Conservation (phyloP, 2,888 invertebrate species). For the Linnaemya vulpina region DNA sequence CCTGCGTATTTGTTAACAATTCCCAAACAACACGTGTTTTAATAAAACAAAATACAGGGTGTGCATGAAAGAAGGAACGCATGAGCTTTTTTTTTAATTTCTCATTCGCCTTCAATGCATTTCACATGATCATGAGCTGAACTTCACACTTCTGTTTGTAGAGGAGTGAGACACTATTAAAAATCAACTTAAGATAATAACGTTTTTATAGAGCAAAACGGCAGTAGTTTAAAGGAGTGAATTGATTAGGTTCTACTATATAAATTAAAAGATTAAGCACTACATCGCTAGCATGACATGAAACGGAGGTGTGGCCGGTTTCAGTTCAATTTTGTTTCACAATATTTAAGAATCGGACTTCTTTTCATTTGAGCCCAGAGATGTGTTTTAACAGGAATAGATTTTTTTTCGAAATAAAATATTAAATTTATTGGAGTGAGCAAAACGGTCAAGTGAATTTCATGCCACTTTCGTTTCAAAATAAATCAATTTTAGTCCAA, state of each 20-base stretch:
- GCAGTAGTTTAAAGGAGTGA: conserved; percentile 9
- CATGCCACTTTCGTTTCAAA: too few species aligned
- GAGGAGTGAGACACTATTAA: conserved; percentile 22
- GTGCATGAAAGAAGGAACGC: conserved; percentile 46
- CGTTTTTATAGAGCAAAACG: conserved; percentile 33
- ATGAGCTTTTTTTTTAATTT: conserved; percentile 19
- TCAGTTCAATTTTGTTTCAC: too few species aligned
- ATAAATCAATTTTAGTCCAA: too few species aligned
- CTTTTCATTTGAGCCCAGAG: too few species aligned
- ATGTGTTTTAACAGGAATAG: too few species aligned
- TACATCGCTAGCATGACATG: too few species aligned
- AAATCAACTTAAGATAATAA: conserved; percentile 47
- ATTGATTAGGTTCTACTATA: background rate
- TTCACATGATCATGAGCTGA: conserved; percentile 44
- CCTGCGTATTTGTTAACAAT: conserved; percentile 72
- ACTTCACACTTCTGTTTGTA: conserved; percentile 18
- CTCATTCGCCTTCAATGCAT: conserved; percentile 21
- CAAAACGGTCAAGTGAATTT: too few species aligned
- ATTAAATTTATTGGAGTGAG: too few species aligned
- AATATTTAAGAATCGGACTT: too few species aligned
- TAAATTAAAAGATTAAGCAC: too few species aligned
- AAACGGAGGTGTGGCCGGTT: too few species aligned
- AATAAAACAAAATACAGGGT: conserved; percentile 63
- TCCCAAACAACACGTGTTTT: conserved; percentile 69
- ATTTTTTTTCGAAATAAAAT: too few species aligned